These are phyloP conservation scores for Shinisaurus crocodilurus DNA, from an alignment of 2,113 vertebrate species.

Conservation along the genomic window DNA sequence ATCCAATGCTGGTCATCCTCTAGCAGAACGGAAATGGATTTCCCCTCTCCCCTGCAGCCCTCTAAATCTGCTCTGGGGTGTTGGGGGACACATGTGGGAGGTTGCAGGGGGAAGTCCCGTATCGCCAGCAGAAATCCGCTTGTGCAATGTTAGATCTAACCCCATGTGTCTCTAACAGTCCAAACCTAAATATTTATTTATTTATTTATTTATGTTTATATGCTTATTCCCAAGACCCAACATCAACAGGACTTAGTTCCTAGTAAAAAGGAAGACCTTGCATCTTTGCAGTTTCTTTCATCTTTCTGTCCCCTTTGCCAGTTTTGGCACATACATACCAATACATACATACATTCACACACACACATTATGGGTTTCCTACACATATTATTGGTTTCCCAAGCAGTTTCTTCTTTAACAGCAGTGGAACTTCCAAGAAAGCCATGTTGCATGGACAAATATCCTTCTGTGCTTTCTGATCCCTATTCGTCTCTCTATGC, in stretches of 20 bases:
- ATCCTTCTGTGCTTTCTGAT: neutral
- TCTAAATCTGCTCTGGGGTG: too few species aligned
- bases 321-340: neutral
- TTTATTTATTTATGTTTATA: too few species aligned
- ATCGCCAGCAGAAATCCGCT: too few species aligned
- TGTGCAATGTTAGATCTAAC: too few species aligned
- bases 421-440: too few species aligned
- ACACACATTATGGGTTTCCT: neutral
- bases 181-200: neutral
- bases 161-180: neutral
- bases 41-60: too few species aligned
- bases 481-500: neutral
- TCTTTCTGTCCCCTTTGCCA: neutral
- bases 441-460: neutral
- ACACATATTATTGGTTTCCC: neutral
- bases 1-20: neutral
- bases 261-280: neutral
- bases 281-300: neutral
- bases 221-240: too few species aligned
- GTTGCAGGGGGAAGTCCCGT: too few species aligned
- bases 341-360: constrained; percentile 4
- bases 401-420: neutral
- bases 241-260: neutral
- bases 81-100: too few species aligned
- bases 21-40: too few species aligned